Conservation (phyloP, 2,888 invertebrate genomes). For the Brassicogethes aeneus region DNA sequence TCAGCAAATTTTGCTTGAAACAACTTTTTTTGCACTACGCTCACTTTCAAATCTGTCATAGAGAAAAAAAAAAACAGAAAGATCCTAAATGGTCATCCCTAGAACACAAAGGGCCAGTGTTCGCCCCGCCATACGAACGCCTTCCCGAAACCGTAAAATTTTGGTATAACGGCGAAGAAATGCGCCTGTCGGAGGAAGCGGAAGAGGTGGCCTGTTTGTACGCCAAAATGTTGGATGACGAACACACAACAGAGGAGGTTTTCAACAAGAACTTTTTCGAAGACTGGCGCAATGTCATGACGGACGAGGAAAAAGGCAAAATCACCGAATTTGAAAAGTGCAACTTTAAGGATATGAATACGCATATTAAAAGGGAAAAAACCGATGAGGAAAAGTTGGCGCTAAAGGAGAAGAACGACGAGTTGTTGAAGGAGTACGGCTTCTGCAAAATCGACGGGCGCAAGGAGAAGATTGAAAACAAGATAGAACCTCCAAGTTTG, state of each 20-base stretch:
- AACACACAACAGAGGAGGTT: slow-evolving; percentile 89
- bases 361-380: slow-evolving; percentile 79
- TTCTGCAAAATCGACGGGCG: slow-evolving; percentile 95
- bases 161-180: slow-evolving; percentile 81
- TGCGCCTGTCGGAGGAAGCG: slow-evolving; percentile 69
- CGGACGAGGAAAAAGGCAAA: slow-evolving; percentile 67
- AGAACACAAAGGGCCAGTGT: slow-evolving; percentile 95
- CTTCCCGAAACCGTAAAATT: slow-evolving; percentile 83
- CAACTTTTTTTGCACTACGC: too few relatives aligned
- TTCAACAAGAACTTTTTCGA: slow-evolving; percentile 97
- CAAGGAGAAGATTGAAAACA: slow-evolving; percentile 97
- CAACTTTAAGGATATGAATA: slow-evolving; percentile 85
- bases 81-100: slow-evolving; percentile 93
- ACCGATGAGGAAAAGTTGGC: slow-evolving; percentile 90
- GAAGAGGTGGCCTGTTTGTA: slow-evolving; percentile 98
- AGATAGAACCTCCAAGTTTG: slow-evolving; percentile 94
- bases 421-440: slow-evolving; percentile 82
- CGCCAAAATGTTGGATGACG: slow-evolving; percentile 96
- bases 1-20: too few relatives aligned
- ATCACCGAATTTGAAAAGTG: slow-evolving; percentile 91
- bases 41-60: too few relatives aligned
- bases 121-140: slow-evolving; percentile 90
- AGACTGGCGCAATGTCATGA: slow-evolving; percentile 55
- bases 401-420: slow-evolving; percentile 84
- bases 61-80: slow-evolving; percentile 91